phyloP scores from a whole-genome alignment of 2,888 invertebrate genomes.

The Aelia acuminata region DNA sequence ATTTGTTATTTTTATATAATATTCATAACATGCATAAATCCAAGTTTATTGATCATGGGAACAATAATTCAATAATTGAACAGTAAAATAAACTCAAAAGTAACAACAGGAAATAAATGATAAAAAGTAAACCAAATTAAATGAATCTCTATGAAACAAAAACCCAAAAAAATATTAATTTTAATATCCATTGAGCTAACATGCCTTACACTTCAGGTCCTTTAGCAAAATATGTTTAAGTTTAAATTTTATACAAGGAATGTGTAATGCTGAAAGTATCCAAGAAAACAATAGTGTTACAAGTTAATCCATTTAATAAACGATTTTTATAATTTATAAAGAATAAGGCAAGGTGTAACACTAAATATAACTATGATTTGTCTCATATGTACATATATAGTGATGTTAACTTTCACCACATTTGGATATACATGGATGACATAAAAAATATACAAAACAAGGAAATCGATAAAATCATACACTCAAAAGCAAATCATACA shows the following conservation, averaged over 20 bases:
- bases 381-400: slow-evolving; percentile 40
- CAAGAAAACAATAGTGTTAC: background rate
- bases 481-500: background rate
- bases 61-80: background rate
- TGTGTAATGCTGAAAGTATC: background rate
- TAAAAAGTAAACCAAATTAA: background rate
- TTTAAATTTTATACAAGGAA: background rate
- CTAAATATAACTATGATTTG: background rate
- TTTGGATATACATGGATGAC: background rate
- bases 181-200: background rate
- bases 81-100: background rate
- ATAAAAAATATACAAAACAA: slow-evolving; percentile 30
- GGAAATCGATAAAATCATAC: background rate
- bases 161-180: background rate
- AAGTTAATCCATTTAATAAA: slow-evolving; percentile 20
- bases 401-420: slow-evolving; percentile 25
- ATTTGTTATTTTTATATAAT: background rate
- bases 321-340: slow-evolving; percentile 9
- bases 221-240: background rate
- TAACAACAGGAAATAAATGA: background rate
- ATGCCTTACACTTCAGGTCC: background rate
- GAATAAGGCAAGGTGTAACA: slow-evolving; percentile 29
- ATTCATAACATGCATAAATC: background rate
- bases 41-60: background rate
- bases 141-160: background rate